These are phyloP conservation scores for Aphelinus certus DNA, from an alignment of 1,140 invertebrate genomes.

Conservation along the genomic window DNA sequence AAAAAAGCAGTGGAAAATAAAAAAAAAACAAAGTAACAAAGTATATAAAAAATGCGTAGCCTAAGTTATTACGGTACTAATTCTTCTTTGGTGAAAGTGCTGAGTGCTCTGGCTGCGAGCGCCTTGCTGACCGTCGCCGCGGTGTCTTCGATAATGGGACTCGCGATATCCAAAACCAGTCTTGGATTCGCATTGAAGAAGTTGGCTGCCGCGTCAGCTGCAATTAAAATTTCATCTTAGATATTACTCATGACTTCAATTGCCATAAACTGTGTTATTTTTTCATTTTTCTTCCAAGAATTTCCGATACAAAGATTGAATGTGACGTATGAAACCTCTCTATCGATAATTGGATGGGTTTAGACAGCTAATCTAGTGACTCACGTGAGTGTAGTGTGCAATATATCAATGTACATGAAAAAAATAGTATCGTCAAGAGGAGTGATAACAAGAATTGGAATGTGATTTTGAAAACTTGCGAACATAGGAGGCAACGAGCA, in stretches of 20 bases:
- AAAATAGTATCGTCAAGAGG: too few species aligned
- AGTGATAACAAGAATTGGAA: too few species aligned
- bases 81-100: constrained; percentile 68
- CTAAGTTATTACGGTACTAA: constrained; percentile 56
- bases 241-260: too few species aligned
- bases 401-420: too few species aligned
- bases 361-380: too few species aligned
- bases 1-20: constrained; percentile 19
- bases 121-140: constrained; percentile 69
- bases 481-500: too few species aligned
- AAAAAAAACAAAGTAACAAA: constrained; percentile 25
- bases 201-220: constrained; percentile 70
- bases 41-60: not conserved
- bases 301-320: too few species aligned
- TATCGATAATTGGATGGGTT: too few species aligned
- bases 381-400: too few species aligned
- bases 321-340: too few species aligned
- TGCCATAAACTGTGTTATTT: not conserved
- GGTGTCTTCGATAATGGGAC: constrained; percentile 77
- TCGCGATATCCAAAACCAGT: constrained; percentile 75
- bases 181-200: constrained; percentile 78
- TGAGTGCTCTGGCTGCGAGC: constrained; percentile 69
- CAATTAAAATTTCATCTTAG: constrained; percentile 44
- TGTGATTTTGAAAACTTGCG: too few species aligned
- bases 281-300: too few species aligned